Evolutionary conservation across 2,113 vertebrate genomes (phyloP).

Genomic region (Heliornis fulica): DNA sequence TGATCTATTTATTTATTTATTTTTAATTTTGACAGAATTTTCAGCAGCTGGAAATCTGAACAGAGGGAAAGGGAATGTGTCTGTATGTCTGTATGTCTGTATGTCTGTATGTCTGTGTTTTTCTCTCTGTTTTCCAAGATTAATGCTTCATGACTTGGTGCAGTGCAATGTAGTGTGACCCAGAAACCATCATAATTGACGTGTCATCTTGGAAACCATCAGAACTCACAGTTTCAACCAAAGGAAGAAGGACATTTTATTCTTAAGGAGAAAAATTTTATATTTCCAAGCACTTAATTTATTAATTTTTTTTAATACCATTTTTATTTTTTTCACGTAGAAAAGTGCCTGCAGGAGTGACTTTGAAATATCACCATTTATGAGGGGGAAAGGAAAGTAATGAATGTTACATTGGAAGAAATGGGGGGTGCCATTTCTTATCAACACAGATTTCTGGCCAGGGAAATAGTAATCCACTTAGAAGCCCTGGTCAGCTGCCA

Average conservation of each 20-base stretch:
- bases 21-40: neutral
- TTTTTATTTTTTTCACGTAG: neutral
- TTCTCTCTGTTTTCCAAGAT: neutral
- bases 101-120: neutral
- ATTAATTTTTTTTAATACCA: neutral
- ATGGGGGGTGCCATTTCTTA: neutral
- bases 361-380: neutral
- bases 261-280: neutral
- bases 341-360: neutral
- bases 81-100: neutral
- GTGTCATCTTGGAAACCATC: neutral
- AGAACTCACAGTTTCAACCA: neutral
- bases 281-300: neutral
- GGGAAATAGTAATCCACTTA: neutral
- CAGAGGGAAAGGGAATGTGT: neutral
- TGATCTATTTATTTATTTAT: neutral
- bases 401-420: neutral
- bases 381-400: fast-evolving
- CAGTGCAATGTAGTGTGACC: neutral
- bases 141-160: neutral
- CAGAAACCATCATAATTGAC: neutral
- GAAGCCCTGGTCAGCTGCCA: neutral
- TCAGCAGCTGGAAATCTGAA: neutral
- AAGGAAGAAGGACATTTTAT: neutral
- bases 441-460: neutral